A percentile compares a stretch with the other conserved stretches of the same genome.
phyloP scores from a whole-genome alignment of 1,140 invertebrate species.

The Vollenhovia emeryi region DNA sequence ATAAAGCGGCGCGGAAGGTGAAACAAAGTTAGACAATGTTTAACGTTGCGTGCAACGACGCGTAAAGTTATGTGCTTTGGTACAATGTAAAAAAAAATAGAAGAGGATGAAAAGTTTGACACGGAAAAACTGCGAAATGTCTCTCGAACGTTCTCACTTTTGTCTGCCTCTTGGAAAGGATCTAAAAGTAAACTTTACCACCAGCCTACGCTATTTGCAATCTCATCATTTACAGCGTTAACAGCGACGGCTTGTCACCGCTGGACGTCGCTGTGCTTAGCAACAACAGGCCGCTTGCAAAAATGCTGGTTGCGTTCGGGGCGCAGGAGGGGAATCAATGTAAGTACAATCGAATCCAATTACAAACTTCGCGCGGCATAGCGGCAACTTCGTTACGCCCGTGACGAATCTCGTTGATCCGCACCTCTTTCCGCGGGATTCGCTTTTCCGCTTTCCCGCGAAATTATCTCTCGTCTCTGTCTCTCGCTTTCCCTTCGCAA shows the following conservation, averaged over 20 bases:
- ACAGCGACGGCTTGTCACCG: slow-evolving; percentile 94
- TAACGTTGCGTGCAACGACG: neutral
- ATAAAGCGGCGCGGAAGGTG: neutral
- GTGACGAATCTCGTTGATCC: slow-evolving; percentile 32
- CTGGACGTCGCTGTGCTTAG: slow-evolving; percentile 96
- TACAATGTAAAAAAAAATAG: neutral
- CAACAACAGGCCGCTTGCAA: slow-evolving; percentile 94
- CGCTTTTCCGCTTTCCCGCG: slow-evolving; percentile 14
- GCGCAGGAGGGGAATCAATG: slow-evolving; percentile 95
- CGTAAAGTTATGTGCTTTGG: neutral
- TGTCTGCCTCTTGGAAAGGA: neutral
- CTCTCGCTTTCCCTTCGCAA: neutral
- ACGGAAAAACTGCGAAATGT: neutral
- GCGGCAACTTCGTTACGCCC: slow-evolving; percentile 21
- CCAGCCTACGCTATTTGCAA: neutral
- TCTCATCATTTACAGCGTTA: slow-evolving; percentile 88
- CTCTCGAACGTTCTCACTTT: neutral
- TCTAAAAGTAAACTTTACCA: slow-evolving; percentile 8
- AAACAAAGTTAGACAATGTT: neutral
- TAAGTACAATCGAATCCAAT: slow-evolving; percentile 86
- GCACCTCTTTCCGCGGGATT: neutral
- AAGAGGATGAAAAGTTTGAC: neutral
- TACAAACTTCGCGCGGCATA: slow-evolving; percentile 3
- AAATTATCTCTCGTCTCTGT: neutral
- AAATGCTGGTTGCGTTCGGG: slow-evolving; percentile 94